Evolutionary conservation across 2,113 vertebrate genomes (phyloP).

Genomic region (Girardinichthys multiradiatus): DNA sequence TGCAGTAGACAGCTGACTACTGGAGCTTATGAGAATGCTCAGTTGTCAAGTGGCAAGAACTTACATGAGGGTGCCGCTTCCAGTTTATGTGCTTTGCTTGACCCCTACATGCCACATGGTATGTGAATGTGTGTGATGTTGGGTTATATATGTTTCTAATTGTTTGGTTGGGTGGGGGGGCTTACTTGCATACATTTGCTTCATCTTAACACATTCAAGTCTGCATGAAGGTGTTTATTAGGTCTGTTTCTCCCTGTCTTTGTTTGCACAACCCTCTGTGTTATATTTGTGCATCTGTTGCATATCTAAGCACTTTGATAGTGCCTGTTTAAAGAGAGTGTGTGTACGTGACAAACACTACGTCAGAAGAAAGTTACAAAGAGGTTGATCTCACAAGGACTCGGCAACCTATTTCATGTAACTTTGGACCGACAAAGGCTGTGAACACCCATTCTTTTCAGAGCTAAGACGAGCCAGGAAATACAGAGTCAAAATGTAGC

Average conservation of each 20-base stretch:
- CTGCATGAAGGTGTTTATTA: conserved; percentile 46
- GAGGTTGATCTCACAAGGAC: conserved; percentile 70
- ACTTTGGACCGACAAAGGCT: conserved; percentile 69
- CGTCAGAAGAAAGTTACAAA: conserved; percentile 50
- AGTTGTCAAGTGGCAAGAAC: conserved; percentile 77
- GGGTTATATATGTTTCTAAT: conserved; percentile 39
- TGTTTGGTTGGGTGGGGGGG: conserved; percentile 21
- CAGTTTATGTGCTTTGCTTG: conserved; percentile 75
- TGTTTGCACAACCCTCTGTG: conserved; percentile 30
- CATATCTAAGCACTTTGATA: conserved; percentile 31
- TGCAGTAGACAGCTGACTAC: conserved; percentile 79
- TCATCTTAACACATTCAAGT: conserved; percentile 40
- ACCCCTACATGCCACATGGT: conserved; percentile 62
- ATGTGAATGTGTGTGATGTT: conserved; percentile 58
- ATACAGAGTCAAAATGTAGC: conserved; percentile 63
- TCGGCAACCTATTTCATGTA: conserved; percentile 75
- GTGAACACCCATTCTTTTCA: conserved; percentile 73
- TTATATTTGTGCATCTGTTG: conserved; percentile 52
- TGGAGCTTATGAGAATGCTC: conserved; percentile 76
- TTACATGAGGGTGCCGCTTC: conserved; percentile 75
- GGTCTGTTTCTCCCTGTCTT: conserved; percentile 30
- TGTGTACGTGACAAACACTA: conserved; percentile 33
- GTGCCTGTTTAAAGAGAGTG: conserved; percentile 30
- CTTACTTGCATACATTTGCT: conserved; percentile 37
- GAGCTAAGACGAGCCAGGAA: conserved; percentile 49